Conservation (phyloP, 2,888 invertebrate genomes). For the Cephus runcator region DNA sequence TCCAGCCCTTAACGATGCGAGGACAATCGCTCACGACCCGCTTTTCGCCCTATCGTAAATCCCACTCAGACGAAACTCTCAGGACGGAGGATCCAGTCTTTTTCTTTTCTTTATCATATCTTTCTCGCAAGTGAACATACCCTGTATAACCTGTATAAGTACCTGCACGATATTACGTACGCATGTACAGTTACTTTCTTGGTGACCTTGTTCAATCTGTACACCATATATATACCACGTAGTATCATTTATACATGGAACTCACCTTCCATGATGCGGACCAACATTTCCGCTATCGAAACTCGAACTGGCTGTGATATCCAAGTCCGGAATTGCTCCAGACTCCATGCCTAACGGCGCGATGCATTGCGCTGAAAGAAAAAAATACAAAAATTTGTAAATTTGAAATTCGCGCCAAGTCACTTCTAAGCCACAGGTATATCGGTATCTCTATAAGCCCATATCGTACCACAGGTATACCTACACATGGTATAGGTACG, state of each 20-base stretch:
- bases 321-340: conserved; percentile 81
- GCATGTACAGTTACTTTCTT: neutral
- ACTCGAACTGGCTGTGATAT: conserved; percentile 86
- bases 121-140: neutral
- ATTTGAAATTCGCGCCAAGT: neutral
- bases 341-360: conserved; percentile 88
- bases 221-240: neutral
- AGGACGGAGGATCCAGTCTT: neutral
- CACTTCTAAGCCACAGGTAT: neutral
- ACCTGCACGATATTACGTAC: neutral
- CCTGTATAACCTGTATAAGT: no score
- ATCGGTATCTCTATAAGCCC: neutral
- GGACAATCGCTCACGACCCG: neutral
- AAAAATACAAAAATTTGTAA: conserved; percentile 17
- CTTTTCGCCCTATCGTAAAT: neutral
- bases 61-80: neutral
- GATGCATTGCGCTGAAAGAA: conserved; percentile 80
- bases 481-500: neutral
- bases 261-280: conserved; percentile 86
- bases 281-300: conserved; percentile 88
- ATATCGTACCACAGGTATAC: no score
- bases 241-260: conserved; percentile 1
- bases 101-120: neutral
- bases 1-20: neutral
- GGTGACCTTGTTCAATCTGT: neutral